Conservation (phyloP, 2,888 invertebrate species). For the Thysanoteuthis rhombus region DNA sequence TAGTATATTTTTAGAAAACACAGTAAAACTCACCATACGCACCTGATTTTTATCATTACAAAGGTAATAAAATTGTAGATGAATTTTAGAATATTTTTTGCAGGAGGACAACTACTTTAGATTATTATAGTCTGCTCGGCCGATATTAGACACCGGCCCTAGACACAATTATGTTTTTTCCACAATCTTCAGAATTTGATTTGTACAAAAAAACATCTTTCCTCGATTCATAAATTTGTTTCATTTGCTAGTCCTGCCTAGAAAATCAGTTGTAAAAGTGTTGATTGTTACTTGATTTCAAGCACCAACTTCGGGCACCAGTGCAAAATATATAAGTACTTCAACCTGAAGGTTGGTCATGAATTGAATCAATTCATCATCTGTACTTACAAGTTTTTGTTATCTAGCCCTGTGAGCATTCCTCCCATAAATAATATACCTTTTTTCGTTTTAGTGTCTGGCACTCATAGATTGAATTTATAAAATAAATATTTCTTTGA, state of each 20-base stretch:
- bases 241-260: no score
- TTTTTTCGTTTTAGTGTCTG: no score
- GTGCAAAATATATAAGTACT: background rate
- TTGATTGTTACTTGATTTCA: background rate
- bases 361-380: background rate
- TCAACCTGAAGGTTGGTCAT: background rate
- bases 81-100: no score
- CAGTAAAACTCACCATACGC: no score
- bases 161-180: no score
- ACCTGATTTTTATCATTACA: no score
- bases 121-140: no score
- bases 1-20: no score
- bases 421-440: background rate
- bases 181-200: background rate
- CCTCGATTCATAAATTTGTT: background rate
- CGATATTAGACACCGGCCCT: no score
- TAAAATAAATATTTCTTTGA: background rate
- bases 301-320: background rate
- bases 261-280: no score
- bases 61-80: no score
- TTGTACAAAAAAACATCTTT: background rate
- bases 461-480: background rate
- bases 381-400: background rate
- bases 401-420: background rate
- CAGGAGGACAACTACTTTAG: no score